Evolutionary conservation across 92 coral and sea anemone species (phyloP), one percentile per base, ranked within the genome.

Genomic region (Pocillopora grandis): DNA sequence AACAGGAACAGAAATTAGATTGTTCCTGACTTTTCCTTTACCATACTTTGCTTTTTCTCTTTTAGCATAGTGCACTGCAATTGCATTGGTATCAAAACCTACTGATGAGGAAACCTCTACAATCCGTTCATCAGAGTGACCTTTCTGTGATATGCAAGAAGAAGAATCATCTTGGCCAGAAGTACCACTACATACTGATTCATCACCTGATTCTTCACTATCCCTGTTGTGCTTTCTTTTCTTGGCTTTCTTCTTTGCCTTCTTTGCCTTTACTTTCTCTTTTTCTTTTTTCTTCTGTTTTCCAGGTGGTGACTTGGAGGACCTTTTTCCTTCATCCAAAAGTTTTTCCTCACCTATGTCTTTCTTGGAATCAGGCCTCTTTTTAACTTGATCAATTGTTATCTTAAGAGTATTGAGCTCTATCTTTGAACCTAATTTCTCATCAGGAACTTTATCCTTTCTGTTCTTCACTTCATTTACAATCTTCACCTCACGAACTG

Each of bases 211-310:
- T 15, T 86, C 89, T 17, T 52, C 61, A 62, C 91, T 80, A 73
- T 33, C 63, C 61, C 58, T 77, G 82, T 72, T 83, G 72, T 78
- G 64, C 90, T 86, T 83, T 74, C 67, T 86, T 80, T 80, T 85
- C 88, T 83, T 91, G 27, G 82, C 75, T 84, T 73, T 67, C 63
- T 48, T 73, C 67, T 81, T 87, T 85, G 66, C 71, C 57, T 85
- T 84, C 89, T 79, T 87, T 71, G 87, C n/a, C 84, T 80, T 89
- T n/a, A 84, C 80, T 73, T 84, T 91, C 74, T 89, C 94, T 79
- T 86, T 87, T 60, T 77, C 81, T 62, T 86, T 88, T 57, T 83
- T 84, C 71, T 88, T 88, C 62, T 85, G 87, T 48, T 87, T 87
- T 65, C 89, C 86, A 60, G 84, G 62, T 69, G 81, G 79, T 8